Percentiles rank a stretch among this genome's conserved stretches.
phyloP scores from a whole-genome alignment of 2,888 invertebrate genomes.

The Cosmia trapezina region DNA sequence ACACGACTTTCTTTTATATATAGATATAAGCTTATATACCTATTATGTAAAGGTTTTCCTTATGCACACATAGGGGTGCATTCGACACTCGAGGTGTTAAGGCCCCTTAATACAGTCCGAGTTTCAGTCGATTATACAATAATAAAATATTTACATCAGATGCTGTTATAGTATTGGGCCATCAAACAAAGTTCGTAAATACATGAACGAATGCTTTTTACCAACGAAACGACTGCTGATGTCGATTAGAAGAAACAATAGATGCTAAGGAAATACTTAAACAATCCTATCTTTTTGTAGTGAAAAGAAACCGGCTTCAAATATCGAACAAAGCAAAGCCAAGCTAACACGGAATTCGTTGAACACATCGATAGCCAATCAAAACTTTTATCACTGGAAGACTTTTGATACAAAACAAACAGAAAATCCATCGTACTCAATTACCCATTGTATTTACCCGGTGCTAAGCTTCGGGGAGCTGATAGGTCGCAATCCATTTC shows the following conservation, averaged over 20 bases:
- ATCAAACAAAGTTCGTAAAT: background rate
- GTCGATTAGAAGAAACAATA: conserved; percentile 6
- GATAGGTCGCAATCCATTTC: conserved; percentile 58
- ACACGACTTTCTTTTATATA: no score
- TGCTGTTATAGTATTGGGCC: background rate
- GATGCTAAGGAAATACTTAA: conserved; percentile 3
- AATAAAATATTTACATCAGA: background rate
- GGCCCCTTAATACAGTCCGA: no score
- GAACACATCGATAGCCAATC: conserved; percentile 26
- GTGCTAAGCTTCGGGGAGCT: conserved; percentile 64
- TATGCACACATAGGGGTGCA: no score
- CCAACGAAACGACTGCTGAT: background rate
- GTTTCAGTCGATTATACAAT: no score
- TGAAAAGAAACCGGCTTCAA: background rate
- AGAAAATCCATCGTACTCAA: conserved; percentile 59
- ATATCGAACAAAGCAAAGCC: conserved; percentile 7
- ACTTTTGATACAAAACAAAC: conserved; percentile 61
- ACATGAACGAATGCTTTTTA: background rate
- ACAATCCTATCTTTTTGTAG: conserved; percentile 3
- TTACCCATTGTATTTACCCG: conserved; percentile 72
- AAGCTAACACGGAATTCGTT: conserved; percentile 5
- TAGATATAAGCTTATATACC: no score
- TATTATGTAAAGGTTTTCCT: no score
- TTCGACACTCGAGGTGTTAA: no score
- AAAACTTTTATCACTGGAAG: conserved; percentile 47